Conservation (phyloP, 2,797 vertebrate genomes). For the Falco berigora region DNA sequence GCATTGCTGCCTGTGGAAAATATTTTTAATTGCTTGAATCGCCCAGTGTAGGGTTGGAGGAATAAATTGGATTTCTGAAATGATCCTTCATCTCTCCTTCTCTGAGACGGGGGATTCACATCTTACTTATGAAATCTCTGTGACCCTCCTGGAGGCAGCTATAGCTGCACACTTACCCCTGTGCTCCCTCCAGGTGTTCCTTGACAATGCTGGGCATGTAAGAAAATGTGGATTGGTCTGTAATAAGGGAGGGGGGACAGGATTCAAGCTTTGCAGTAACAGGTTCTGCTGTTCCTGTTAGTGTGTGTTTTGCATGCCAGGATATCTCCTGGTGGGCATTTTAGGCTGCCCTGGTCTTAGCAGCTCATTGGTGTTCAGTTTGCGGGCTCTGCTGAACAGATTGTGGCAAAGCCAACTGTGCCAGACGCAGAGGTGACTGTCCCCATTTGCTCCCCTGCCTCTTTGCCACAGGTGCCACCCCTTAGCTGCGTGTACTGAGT, state of each 20-base stretch:
- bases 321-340: not conserved
- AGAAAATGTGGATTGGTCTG: not conserved
- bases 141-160: not conserved
- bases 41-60: not conserved
- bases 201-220: rapidly evolving
- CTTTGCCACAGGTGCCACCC: not conserved
- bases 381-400: not conserved
- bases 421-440: not conserved
- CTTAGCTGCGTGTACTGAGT: not conserved
- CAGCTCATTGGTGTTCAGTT: not conserved
- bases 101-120: not conserved
- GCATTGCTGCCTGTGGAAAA: not conserved
- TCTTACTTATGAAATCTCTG: not conserved
- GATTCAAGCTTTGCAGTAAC: not conserved
- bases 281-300: not conserved
- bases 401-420: not conserved
- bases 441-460: not conserved
- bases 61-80: not conserved
- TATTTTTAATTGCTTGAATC: not conserved
- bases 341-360: not conserved
- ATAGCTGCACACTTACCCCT: rapidly evolving
- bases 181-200: not conserved
- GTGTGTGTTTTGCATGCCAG: not conserved
- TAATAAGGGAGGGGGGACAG: not conserved
- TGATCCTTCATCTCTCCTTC: not conserved